Percentiles rank a stretch among this genome's conserved stretches.
These are phyloP conservation scores for Cebidichthys violaceus DNA, from an alignment of 2,113 vertebrate species.

Conservation along the genomic window DNA sequence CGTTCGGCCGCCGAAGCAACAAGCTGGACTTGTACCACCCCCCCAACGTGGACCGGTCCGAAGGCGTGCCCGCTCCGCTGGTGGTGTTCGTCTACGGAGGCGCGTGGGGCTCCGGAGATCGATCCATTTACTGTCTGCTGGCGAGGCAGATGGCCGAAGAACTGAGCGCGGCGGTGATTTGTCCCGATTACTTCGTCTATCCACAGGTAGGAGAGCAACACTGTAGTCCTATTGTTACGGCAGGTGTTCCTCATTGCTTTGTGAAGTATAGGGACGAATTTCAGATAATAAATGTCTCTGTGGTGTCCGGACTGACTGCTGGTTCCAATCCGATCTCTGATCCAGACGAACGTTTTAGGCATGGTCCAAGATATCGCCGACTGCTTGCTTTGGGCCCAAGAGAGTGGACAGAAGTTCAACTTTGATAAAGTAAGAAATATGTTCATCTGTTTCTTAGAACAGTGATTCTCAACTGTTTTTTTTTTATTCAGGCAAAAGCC, in stretches of 20 bases:
- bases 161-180: conserved; percentile 78
- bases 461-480: too few relatives aligned
- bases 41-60: conserved; percentile 36
- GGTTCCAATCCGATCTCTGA: conserved; percentile 19
- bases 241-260: neutral
- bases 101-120: conserved; percentile 81
- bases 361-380: conserved; percentile 84
- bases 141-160: conserved; percentile 81
- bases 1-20: conserved; percentile 79
- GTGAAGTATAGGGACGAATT: neutral
- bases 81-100: conserved; percentile 84
- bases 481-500: too few relatives aligned
- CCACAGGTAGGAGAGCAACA: conserved; percentile 74
- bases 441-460: neutral
- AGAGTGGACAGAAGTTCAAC: conserved; percentile 72
- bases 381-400: conserved; percentile 80
- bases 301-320: conserved; percentile 22
- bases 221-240: neutral
- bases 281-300: neutral
- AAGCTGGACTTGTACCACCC: conserved; percentile 82
- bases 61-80: conserved; percentile 46
- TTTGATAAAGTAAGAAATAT: conserved; percentile 78
- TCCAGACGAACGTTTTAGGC: conserved; percentile 79
- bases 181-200: conserved; percentile 83
- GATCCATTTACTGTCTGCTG: conserved; percentile 82